Conservation (phyloP, 2,888 invertebrate genomes). For the Slavum lentiscoides region DNA sequence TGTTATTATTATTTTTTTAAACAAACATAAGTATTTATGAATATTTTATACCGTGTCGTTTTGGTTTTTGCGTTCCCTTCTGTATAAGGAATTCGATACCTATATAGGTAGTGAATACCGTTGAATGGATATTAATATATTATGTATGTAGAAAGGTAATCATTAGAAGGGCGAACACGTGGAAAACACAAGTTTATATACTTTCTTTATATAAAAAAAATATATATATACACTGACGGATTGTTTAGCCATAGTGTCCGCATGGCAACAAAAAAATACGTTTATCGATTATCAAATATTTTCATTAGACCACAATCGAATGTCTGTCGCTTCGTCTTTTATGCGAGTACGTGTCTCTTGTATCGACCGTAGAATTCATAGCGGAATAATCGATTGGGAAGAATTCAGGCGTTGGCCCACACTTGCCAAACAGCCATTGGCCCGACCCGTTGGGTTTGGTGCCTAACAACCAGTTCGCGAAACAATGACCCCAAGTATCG, state of each 20-base stretch:
- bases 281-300: slow-evolving; percentile 41
- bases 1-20: too few species aligned
- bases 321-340: slow-evolving; percentile 65
- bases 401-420: slow-evolving; percentile 61
- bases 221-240: neutral
- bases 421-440: slow-evolving; percentile 70
- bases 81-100: too few species aligned
- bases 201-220: slow-evolving; percentile 10
- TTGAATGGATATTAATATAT: too few species aligned
- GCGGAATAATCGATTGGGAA: slow-evolving; percentile 79
- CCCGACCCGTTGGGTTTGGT: slow-evolving; percentile 77
- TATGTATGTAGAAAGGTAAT: neutral
- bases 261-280: slow-evolving; percentile 43
- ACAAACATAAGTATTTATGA: too few species aligned
- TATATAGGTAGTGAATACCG: too few species aligned
- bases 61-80: too few species aligned
- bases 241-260: slow-evolving; percentile 23
- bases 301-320: slow-evolving; percentile 67
- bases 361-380: slow-evolving; percentile 71
- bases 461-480: slow-evolving; percentile 75
- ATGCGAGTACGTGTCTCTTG: slow-evolving; percentile 69
- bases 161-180: neutral
- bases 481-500: slow-evolving; percentile 72
- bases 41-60: too few species aligned
- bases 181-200: neutral